A percentile compares a stretch with the other conserved stretches of the same genome.
phyloP scores from a whole-genome alignment of 2,113 vertebrate species.

The Mesoclemmys tuberculata region DNA sequence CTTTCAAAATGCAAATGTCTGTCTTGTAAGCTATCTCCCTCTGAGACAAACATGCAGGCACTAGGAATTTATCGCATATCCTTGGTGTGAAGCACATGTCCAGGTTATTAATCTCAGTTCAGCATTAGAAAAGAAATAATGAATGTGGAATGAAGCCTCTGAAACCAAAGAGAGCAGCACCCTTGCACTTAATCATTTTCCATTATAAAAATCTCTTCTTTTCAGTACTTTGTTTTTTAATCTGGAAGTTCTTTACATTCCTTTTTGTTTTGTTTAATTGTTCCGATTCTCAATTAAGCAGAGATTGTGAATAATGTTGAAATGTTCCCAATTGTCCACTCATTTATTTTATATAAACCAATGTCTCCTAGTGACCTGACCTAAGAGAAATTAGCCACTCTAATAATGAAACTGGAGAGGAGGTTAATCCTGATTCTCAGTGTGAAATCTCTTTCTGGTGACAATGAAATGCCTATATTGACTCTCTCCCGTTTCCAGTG shows the following conservation, averaged over 20 bases:
- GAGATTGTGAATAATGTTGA: not conserved
- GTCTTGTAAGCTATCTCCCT: not conserved
- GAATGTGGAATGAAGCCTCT: not conserved
- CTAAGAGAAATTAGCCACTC: not conserved
- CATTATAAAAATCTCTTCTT: not conserved
- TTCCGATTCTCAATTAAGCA: not conserved
- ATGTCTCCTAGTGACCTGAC: not conserved
- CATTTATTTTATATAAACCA: not conserved
- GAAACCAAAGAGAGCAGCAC: not conserved
- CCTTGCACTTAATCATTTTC: not conserved
- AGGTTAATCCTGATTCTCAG: not conserved
- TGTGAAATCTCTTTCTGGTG: not conserved
- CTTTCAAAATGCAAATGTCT: not conserved
- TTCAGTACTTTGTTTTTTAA: not conserved
- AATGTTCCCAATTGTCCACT: not conserved
- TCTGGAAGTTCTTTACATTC: not conserved
- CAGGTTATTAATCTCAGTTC: not conserved
- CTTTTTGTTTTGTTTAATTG: not conserved
- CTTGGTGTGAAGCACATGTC: not conserved
- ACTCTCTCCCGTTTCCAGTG: not conserved
- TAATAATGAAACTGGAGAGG: fast-evolving
- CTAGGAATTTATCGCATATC: not conserved
- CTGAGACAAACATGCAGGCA: not conserved
- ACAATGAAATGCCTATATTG: not conserved
- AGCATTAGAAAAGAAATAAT: not conserved